These are phyloP conservation scores for Torymus auratus DNA, from an alignment of 2,888 invertebrate genomes.

Conservation along the genomic window DNA sequence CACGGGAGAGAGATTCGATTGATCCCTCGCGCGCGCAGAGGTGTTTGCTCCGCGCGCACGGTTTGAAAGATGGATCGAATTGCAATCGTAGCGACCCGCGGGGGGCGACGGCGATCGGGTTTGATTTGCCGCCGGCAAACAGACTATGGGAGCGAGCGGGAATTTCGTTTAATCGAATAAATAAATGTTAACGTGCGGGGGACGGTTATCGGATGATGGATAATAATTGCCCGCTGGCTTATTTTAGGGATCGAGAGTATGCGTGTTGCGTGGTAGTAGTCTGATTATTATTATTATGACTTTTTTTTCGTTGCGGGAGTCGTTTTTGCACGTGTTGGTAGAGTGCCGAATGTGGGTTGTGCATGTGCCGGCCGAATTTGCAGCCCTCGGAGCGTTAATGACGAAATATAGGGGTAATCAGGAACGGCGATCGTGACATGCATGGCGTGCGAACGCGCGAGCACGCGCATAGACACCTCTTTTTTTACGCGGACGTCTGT, in stretches of 20 bases:
- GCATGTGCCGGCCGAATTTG: neutral
- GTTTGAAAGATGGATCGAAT: slow-evolving; percentile 29
- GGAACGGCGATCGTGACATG: neutral
- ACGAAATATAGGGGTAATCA: slow-evolving; percentile 3
- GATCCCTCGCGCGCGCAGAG: slow-evolving; percentile 2
- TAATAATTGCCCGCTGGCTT: neutral
- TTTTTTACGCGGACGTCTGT: no score
- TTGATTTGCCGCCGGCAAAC: slow-evolving; percentile 43
- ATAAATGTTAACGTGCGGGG: slow-evolving; percentile 31
- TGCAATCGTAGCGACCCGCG: slow-evolving; percentile 12
- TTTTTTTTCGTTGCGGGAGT: no score
- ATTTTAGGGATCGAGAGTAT: no score
- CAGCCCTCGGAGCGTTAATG: slow-evolving; percentile 4
- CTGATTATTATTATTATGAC: no score
- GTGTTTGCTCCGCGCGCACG: slow-evolving; percentile 17
- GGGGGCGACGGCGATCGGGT: slow-evolving; percentile 14
- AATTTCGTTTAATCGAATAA: slow-evolving; percentile 41
- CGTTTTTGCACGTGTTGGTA: no score
- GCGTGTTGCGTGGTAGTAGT: no score
- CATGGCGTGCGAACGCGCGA: neutral
- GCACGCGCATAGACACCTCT: neutral
- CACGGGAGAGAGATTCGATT: slow-evolving; percentile 19
- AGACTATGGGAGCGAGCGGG: neutral
- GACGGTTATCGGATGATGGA: neutral
- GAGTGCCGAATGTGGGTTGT: no score